A percentile compares a stretch with the other conserved stretches of the same genome.
Evolutionary conservation across 2,888 invertebrate genomes (phyloP).

Genomic region (Oscheius myriophilus): DNA sequence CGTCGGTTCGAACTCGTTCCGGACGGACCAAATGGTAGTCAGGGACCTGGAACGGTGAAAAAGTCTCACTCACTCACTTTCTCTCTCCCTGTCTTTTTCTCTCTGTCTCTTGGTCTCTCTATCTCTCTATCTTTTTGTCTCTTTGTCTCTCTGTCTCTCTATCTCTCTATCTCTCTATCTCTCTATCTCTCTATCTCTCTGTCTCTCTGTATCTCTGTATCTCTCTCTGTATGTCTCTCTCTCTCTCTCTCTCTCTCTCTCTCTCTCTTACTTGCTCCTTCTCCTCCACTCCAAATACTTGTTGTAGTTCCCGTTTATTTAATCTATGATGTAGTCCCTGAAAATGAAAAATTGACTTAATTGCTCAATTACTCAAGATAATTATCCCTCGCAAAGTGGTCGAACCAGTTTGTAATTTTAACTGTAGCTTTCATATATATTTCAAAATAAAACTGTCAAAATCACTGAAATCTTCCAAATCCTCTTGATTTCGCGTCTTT

Average conservation of each 20-base stretch:
- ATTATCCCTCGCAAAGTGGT: too few species aligned
- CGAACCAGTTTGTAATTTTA: neutral
- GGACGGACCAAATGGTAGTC: conserved; percentile 38
- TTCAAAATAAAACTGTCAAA: neutral
- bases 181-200: conserved; percentile 48
- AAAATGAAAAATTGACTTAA: conserved; percentile 32
- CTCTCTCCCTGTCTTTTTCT: too few species aligned
- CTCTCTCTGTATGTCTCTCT: too few species aligned
- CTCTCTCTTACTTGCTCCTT: conserved; percentile 41
- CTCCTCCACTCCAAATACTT: conserved; percentile 66
- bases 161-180: too few species aligned
- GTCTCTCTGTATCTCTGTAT: too few species aligned
- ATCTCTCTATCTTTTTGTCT: conserved; percentile 33
- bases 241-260: too few species aligned
- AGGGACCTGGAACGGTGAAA: conserved; percentile 43
- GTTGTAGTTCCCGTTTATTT: conserved; percentile 59
- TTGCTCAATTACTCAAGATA: neutral
- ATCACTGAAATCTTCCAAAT: neutral
- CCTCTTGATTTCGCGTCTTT: too few species aligned
- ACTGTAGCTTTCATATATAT: neutral
- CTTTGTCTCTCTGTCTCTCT: conserved; percentile 28
- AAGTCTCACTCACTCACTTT: too few species aligned
- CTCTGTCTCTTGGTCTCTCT: too few species aligned
- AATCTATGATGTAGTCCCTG: conserved; percentile 63
- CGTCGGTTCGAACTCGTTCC: conserved; percentile 18